Base-by-base conservation (phyloP, 2,888 invertebrate genomes). In the Eremobia ochroleuca region DNA sequence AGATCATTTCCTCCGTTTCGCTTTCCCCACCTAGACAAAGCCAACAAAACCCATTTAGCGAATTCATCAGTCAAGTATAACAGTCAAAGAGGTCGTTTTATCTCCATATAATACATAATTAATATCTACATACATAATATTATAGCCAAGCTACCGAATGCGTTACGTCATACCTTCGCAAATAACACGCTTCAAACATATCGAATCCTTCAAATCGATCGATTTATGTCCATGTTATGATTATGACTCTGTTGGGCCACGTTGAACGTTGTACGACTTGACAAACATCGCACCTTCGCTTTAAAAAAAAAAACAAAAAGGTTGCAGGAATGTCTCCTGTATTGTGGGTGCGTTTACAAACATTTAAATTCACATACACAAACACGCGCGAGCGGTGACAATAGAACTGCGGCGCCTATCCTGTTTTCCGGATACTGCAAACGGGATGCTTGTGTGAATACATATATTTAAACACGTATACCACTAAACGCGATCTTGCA, bases 111-210 rank as follows among this genome's bases (percentile, higher is more conserved):
- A 68, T 52, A 64, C 59, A 43, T 28, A 58, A 43, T 21, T 31
- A n/a, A 34, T 61, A 25, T 62, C 11, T 25, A 34, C 6, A 34
- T 37, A 43, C 5, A 31, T 70, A 34, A 21, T 59, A 52, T 40
- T 31, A 28, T 31, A 59, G 3, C 43, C 2, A 28, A 65, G 52
- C 43, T 28, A 62, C n/a, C 37, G 62, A 64, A n/a, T 15, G 58
- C 25, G 15, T 76, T 81, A 80, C 76, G 76, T 80, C 80, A 81
- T 66, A 40, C 25, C 5, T 40, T 55, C 4, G 69, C 55, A n/a
- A 58, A 77, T 40, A 77, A 58, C 55, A 40, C 37, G 28, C 31
- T 21, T 52, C 28, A 31, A n/a, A 13, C 52, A 43, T 66, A 80
- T n/a, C 59, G 37, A 59, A 65, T 73, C 43, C 55, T 78, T 66